A percentile compares a stretch with the other conserved stretches of the same genome.
phyloP scores from a whole-genome alignment of 2,797 vertebrate species.

The Arrhamphus sclerolepis region DNA sequence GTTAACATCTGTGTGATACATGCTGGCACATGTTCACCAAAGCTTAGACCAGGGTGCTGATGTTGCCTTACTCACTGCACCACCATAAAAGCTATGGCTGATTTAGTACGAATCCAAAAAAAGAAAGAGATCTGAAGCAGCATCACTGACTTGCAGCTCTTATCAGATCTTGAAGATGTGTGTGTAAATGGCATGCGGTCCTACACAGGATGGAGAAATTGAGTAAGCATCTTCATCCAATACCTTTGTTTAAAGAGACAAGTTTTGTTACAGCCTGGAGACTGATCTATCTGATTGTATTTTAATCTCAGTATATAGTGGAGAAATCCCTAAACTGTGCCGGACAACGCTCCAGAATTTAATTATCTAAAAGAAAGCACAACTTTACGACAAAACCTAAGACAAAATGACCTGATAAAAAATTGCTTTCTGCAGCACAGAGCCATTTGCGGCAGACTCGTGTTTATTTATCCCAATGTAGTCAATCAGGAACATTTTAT shows the following conservation, averaged over 20 bases:
- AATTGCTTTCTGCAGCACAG: constrained; percentile 28
- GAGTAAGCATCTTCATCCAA: constrained; percentile 8
- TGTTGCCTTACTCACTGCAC: constrained; percentile 2
- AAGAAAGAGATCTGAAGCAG: constrained; percentile 2
- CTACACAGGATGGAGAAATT: background rate
- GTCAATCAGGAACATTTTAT: constrained; percentile 69
- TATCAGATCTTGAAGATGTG: background rate
- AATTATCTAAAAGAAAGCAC: constrained; percentile 44
- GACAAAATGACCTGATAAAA: constrained; percentile 36
- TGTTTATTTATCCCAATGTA: constrained; percentile 71
- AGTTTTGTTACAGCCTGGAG: background rate
- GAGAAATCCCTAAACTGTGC: constrained; percentile 16
- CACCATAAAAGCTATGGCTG: background rate
- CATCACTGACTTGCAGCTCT: background rate
- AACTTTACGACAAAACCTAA: constrained; percentile 28
- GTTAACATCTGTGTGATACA: constrained; percentile 40
- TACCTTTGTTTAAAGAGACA: constrained; percentile 1
- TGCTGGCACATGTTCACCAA: constrained; percentile 26
- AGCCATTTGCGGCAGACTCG: constrained; percentile 54
- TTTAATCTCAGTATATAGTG: constrained; percentile 22
- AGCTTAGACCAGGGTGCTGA: constrained; percentile 7
- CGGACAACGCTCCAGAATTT: constrained; percentile 42
- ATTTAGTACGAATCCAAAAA: constrained; percentile 10
- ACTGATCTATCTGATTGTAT: constrained; percentile 8
- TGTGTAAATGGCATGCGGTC: background rate